These are phyloP conservation scores for Aquatica leii DNA, from an alignment of 2,888 invertebrate genomes.

Conservation along the genomic window DNA sequence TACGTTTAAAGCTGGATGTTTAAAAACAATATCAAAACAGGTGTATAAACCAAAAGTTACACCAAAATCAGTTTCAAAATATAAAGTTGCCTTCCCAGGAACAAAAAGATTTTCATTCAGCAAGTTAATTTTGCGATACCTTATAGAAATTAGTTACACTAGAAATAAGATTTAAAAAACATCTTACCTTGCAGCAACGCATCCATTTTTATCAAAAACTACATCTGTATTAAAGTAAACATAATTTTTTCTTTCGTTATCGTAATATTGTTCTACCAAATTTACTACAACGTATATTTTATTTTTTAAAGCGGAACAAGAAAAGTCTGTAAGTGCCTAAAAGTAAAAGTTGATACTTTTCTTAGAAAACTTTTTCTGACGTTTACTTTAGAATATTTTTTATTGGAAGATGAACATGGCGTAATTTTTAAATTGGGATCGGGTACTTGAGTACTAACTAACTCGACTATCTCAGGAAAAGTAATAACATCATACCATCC, in stretches of 20 bases:
- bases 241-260: conserved; percentile 53
- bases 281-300: conserved; percentile 77
- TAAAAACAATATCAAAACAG: conserved; percentile 85
- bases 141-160: no score
- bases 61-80: conserved; percentile 79
- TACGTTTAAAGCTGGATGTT: conserved; percentile 69
- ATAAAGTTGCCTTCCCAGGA: conserved; percentile 63
- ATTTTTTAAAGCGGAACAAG: conserved; percentile 67
- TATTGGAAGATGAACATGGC: conserved; percentile 27
- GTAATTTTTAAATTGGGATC: conserved; percentile 23
- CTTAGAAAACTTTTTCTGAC: neutral
- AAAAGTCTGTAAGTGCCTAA: conserved; percentile 61
- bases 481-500: conserved; percentile 44
- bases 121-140: conserved; percentile 56
- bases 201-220: conserved; percentile 76
- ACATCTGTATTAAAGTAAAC: conserved; percentile 79
- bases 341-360: conserved; percentile 17
- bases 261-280: conserved; percentile 69
- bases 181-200: conserved; percentile 71
- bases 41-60: conserved; percentile 82
- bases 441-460: conserved; percentile 30
- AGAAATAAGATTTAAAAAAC: no score
- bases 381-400: conserved; percentile 24
- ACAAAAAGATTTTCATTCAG: conserved; percentile 60
- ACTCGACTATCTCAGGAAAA: conserved; percentile 46